Conservation (phyloP, 2,113 vertebrate species). For the Siniperca chuatsi region DNA sequence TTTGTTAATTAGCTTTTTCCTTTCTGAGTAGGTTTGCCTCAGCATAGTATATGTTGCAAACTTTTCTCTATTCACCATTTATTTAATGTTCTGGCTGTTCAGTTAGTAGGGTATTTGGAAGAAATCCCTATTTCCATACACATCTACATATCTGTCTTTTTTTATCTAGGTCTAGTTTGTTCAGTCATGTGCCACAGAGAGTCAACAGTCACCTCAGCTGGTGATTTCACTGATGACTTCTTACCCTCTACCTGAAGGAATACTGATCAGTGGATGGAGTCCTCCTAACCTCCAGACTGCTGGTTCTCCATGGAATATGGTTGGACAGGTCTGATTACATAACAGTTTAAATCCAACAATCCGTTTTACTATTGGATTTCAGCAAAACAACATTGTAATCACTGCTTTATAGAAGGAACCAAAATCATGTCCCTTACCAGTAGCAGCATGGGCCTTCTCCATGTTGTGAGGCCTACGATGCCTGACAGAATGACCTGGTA, state of each 20-base stretch:
- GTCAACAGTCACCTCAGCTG: no score
- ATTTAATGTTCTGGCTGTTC: not conserved
- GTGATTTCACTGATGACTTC: not conserved
- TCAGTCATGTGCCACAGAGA: not conserved
- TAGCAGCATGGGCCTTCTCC: slow-evolving; percentile 87
- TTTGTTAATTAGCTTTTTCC: no score
- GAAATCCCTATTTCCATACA: not conserved
- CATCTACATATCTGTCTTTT: not conserved
- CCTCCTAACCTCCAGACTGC: not conserved
- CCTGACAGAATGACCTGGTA: slow-evolving; percentile 90
- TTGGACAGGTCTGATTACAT: not conserved
- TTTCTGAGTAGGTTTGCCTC: no score
- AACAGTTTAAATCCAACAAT: not conserved
- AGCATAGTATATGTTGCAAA: not conserved
- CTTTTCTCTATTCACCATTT: not conserved
- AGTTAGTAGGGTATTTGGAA: not conserved
- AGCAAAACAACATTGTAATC: not conserved
- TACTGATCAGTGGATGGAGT: not conserved
- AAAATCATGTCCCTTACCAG: slow-evolving; percentile 83
- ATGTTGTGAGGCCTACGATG: slow-evolving; percentile 88
- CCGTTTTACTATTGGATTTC: not conserved
- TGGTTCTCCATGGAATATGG: not conserved
- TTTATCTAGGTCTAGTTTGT: not conserved
- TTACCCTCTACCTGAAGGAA: not conserved
- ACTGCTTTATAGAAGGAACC: not conserved